Evolutionary conservation across 2,797 vertebrate species (phyloP), one percentile per base, ranked within the genome.

Genomic region (Danio tinwini): DNA sequence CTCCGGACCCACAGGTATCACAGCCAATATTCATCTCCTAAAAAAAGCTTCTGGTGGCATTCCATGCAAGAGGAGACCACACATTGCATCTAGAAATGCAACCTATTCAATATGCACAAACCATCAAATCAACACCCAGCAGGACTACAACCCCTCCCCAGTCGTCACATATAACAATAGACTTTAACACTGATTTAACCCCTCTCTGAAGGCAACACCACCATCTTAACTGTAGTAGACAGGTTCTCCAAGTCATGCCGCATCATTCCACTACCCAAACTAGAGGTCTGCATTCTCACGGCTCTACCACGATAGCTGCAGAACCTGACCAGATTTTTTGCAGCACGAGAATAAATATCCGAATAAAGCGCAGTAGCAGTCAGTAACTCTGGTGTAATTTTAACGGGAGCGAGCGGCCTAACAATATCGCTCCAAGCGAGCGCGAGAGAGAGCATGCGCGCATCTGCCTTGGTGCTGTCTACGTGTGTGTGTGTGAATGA

Each of bases 91-190:
- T 5, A 39, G 12, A 21, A 29, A 62, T 62, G 21, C 37, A n/a
- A n/a, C n/a, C n/a, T n/a, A n/a, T n/a, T n/a, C 37, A 45, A 21
- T 67, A 9, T 67, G 7, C 42, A 67, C 63, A 67, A 47, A 47
- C n/a, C 12, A 0, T 1, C 5, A 42, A 44, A 45, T 21, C 5
- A 67, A 7, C n/a, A 45, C 17, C 42, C 42, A 16, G 6, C 5
- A 0, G n/a, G 63, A 49, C 17, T 49, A 50, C 12, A 68, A 50
- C 45, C 44, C n/a, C 19, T 47, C 13, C 6, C n/a, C 10, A 67
- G 47, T 10, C 21, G 11, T 17, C 61, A 14, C 2, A 42, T 39
- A 17, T 63, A 40, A 39, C 61, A 4, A 1, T 68, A 50, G 44
- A 68, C 17, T 13, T 58, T 3, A 1, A 37, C 56, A 29, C 56